A percentile compares a stretch with the other conserved stretches of the same genome.
Evolutionary conservation across 1,140 invertebrate genomes (phyloP).

Genomic region (Bombus pyrosoma): DNA sequence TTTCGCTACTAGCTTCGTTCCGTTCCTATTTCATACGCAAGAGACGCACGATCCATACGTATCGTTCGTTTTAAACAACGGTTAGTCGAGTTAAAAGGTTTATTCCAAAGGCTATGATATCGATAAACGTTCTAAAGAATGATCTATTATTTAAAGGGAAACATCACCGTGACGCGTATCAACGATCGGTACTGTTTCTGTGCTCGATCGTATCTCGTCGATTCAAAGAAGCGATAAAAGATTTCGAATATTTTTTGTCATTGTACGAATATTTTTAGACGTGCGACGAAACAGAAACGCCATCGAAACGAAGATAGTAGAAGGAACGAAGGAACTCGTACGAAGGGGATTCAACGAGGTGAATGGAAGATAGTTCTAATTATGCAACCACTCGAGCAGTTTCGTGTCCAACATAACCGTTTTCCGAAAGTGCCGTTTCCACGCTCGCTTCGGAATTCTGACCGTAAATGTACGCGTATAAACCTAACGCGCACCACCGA

Average conservation of each 20-base stretch:
- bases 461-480: slow-evolving; percentile 16
- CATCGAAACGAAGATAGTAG: not conserved
- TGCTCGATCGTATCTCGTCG: not conserved
- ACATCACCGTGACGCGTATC: not conserved
- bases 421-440: slow-evolving; percentile 52
- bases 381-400: slow-evolving; percentile 58
- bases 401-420: slow-evolving; percentile 49
- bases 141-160: not conserved
- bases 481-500: slow-evolving; percentile 31
- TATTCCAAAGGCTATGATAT: too few species aligned
- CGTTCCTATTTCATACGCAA: too few species aligned
- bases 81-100: not conserved
- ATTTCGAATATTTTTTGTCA: not conserved
- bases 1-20: not conserved
- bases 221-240: not conserved
- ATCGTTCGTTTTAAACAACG: not conserved
- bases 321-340: not conserved
- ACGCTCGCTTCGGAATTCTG: slow-evolving; percentile 38
- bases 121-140: not conserved
- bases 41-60: not conserved
- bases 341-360: slow-evolving; percentile 8
- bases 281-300: not conserved
- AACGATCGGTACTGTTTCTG: not conserved
- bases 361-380: slow-evolving; percentile 45
- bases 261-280: too few species aligned